phyloP scores from a whole-genome alignment of 1,140 invertebrate species.

The Melitaea cinxia region DNA sequence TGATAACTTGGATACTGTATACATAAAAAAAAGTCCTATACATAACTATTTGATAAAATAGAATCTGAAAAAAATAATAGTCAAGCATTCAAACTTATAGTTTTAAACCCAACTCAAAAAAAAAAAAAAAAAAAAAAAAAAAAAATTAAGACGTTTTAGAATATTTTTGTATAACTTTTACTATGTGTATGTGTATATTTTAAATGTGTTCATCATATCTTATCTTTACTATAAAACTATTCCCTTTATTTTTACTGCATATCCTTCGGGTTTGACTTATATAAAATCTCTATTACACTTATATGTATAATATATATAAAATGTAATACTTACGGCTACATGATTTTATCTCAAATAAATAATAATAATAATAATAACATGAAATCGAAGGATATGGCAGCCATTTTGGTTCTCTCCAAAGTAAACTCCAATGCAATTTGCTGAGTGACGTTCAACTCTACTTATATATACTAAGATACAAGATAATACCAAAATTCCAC shows the following conservation, averaged over 20 bases:
- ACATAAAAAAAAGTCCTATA: too few species aligned
- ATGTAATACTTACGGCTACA: conserved; percentile 17
- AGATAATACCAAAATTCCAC: neutral
- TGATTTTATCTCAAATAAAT: conserved; percentile 13
- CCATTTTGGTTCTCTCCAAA: conserved; percentile 12
- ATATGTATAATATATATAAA: conserved; percentile 13
- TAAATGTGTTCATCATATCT: neutral
- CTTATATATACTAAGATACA: neutral
- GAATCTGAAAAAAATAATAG: neutral
- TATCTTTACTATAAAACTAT: conserved; percentile 23
- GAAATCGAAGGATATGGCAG: conserved; percentile 25
- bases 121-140: neutral
- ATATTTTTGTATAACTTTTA: neutral
- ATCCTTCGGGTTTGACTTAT: conserved; percentile 13
- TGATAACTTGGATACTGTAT: conserved; percentile 8
- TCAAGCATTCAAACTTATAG: neutral
- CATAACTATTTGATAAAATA: too few species aligned
- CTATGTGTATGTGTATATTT: neutral
- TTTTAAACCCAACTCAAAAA: neutral
- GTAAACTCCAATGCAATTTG: conserved; percentile 20
- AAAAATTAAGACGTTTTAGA: neutral
- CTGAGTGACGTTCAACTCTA: conserved; percentile 1
- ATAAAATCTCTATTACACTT: conserved; percentile 20
- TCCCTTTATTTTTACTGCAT: conserved; percentile 9
- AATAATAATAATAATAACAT: conserved; percentile 3